Evolutionary conservation across 2,113 vertebrate species (phyloP).

Genomic region (Nerophis lumbriciformis): DNA sequence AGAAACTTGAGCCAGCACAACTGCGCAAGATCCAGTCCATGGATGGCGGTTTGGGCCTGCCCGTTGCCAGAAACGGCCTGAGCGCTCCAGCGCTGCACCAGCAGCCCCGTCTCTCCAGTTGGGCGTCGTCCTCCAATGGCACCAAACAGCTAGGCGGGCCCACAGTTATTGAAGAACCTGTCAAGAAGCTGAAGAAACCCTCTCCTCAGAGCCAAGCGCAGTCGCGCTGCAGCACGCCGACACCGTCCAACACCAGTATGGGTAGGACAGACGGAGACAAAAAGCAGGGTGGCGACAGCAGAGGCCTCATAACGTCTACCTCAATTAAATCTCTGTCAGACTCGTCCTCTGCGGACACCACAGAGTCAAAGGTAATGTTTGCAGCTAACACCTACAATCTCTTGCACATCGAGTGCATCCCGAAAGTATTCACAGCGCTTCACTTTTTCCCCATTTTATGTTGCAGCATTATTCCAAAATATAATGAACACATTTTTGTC

Average conservation of each 20-base stretch:
- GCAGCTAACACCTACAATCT: neutral
- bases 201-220: conserved; percentile 50
- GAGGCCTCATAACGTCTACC: conserved; percentile 70
- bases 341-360: conserved; percentile 59
- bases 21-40: conserved; percentile 68
- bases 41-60: conserved; percentile 80
- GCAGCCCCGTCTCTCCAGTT: conserved; percentile 62
- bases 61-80: conserved; percentile 53
- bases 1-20: conserved; percentile 72
- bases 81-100: conserved; percentile 47
- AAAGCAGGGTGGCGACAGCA: conserved; percentile 61
- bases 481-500: too few species aligned
- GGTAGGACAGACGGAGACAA: conserved; percentile 44
- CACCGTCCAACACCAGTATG: conserved; percentile 45
- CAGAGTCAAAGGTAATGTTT: conserved; percentile 65
- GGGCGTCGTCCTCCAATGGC: conserved; percentile 52
- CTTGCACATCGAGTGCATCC: too few species aligned
- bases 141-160: conserved; percentile 49
- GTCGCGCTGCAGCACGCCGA: conserved; percentile 52
- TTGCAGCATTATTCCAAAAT: too few species aligned
- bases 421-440: too few species aligned
- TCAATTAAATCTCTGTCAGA: conserved; percentile 72
- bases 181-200: conserved; percentile 77
- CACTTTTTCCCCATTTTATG: too few species aligned
- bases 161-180: conserved; percentile 59